Evolutionary conservation across 2,888 invertebrate genomes (phyloP), one percentile per base, ranked within the genome.

Genomic region (Deilephila elpenor): DNA sequence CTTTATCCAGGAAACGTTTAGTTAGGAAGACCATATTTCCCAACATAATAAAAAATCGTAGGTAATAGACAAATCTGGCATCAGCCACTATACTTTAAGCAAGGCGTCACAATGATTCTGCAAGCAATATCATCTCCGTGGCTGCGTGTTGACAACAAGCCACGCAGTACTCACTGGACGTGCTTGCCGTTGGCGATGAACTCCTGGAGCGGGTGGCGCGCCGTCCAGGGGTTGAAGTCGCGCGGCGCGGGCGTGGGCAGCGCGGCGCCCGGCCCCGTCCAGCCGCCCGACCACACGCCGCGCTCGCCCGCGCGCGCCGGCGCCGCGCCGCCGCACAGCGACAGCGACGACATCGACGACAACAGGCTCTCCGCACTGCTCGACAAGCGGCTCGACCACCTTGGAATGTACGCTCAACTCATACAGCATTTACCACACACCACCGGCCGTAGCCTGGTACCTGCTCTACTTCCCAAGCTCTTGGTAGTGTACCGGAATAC

Each of bases 151-250:
- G 20, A n/a, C 20, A 11, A 0, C 34, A 7, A 53, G 60, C 25
- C 29, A 14, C 11, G 44, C 74, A 6, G 53, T 72, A 87, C 88
- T 90, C 86, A 91, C 89, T 87, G 83, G 70, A 79, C 77, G 70
- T 84, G 77, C 82, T 89, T 86, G 75, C 78, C 83, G 75, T 85
- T 86, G 73, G 87, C 81, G 78, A 91, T 88, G 83, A 91, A 91
- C 83, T 89, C 92, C 77, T 89, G 88, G 78, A 93, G 86, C 76
- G 93, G 94, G 75, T 91, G 91, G 37, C 86, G 88, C 73, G 91
- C 88, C 8, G 93, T 93, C 93, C 93, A 94, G 17, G 91, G 91
- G 85, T 94, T 93, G 86, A 91, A 94, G 82, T 90, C 89, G 44
- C 81, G 82, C 71, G 85, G 77, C 73, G 81, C 70, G 83, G 82